phyloP scores from a whole-genome alignment of 2,888 invertebrate species.

The Pyrocoelia pectoralis region DNA sequence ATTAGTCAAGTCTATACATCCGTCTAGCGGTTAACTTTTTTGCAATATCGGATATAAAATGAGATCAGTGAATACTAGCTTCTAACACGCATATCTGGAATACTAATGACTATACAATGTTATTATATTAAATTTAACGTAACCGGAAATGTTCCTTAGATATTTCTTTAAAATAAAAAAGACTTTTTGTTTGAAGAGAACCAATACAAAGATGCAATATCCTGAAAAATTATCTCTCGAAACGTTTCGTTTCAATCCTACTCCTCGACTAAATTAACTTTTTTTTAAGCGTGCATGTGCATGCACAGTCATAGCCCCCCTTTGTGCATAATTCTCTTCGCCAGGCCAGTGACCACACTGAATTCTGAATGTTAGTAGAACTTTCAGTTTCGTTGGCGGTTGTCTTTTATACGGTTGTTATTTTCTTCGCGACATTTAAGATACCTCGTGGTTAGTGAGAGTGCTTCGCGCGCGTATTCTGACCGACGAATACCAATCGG shows the following conservation, averaged over 20 bases:
- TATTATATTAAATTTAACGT: not conserved
- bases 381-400: slow-evolving; percentile 62
- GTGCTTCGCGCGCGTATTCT: slow-evolving; percentile 4
- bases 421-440: slow-evolving; percentile 59
- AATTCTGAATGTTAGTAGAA: slow-evolving; percentile 39
- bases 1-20: too few relatives aligned
- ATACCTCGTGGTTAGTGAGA: slow-evolving; percentile 40
- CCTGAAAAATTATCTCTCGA: too few relatives aligned
- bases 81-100: not conserved
- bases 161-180: not conserved
- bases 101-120: too few relatives aligned
- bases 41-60: not conserved
- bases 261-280: not conserved
- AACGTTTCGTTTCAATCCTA: not conserved
- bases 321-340: slow-evolving; percentile 19
- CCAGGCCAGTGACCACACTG: slow-evolving; percentile 49
- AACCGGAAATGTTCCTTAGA: not conserved
- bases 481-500: slow-evolving; percentile 8
- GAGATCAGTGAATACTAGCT: not conserved
- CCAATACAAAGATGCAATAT: too few relatives aligned
- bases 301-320: slow-evolving; percentile 24
- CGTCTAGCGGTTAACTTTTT: not conserved
- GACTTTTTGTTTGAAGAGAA: too few relatives aligned
- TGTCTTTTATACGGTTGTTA: slow-evolving; percentile 61
- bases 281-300: not conserved